phyloP scores from a whole-genome alignment of 2,797 vertebrate genomes.

The Trachops cirrhosus region DNA sequence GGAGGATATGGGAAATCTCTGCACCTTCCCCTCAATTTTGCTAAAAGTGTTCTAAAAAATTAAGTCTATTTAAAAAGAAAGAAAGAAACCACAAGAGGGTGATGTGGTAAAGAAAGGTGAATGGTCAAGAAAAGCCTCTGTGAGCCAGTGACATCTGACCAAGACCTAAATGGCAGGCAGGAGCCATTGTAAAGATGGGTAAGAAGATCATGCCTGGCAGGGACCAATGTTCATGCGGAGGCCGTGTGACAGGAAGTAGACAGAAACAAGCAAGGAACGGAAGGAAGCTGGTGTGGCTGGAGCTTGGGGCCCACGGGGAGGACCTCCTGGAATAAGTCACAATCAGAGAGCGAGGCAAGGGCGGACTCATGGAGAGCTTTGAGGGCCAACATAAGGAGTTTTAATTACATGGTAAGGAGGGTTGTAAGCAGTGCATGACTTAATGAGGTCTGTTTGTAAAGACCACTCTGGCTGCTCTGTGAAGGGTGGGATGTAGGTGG shows the following conservation, averaged over 20 bases:
- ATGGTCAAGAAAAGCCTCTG: neutral
- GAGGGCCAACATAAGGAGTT: neutral
- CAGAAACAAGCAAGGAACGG: neutral
- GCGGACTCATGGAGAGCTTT: neutral
- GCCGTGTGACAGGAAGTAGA: neutral
- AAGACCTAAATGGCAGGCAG: neutral
- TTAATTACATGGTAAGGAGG: neutral
- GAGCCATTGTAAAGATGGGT: neutral
- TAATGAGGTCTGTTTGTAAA: neutral
- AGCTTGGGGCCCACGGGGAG: neutral
- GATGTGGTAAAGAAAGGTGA: neutral
- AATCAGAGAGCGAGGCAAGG: neutral
- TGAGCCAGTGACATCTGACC: neutral
- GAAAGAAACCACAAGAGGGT: neutral
- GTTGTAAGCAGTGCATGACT: neutral
- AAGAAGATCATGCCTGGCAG: neutral
- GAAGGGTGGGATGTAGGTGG: accelerated
- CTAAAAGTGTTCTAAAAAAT: neutral
- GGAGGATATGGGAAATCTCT: neutral
- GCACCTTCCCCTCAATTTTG: neutral
- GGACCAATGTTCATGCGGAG: neutral
- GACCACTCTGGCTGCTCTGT: neutral
- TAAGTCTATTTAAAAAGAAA: neutral
- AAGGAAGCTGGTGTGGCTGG: neutral
- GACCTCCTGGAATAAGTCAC: neutral